Percentiles rank a stretch among this genome's conserved stretches.
phyloP scores from a whole-genome alignment of 2,797 vertebrate species.

The Microtus californicus region DNA sequence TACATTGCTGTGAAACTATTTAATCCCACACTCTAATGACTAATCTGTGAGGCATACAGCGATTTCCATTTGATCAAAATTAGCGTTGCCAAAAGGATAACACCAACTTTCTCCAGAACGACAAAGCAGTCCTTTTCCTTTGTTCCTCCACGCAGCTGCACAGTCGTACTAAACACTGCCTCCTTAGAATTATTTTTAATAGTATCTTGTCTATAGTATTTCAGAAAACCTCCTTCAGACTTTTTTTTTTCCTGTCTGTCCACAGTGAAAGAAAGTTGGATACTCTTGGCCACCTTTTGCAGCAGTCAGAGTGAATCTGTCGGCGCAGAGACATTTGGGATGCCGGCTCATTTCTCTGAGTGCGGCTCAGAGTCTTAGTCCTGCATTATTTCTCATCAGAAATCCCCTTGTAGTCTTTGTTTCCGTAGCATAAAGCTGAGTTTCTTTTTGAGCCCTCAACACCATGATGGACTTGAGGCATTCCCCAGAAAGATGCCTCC shows the following conservation, averaged over 20 bases:
- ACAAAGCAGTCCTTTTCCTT: conserved; percentile 54
- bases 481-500: background rate
- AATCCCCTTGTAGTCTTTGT: background rate
- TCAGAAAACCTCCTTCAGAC: background rate
- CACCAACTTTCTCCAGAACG: conserved; percentile 60
- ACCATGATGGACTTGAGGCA: fast-evolving
- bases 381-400: background rate
- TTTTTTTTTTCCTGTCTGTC: background rate
- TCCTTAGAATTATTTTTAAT: conserved; percentile 1
- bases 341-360: background rate
- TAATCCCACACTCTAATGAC: conserved; percentile 67
- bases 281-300: background rate
- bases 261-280: background rate
- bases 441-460: background rate
- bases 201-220: background rate
- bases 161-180: background rate
- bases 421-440: background rate
- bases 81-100: conserved; percentile 56
- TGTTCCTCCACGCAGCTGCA: conserved; percentile 30
- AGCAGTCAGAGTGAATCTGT: background rate
- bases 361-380: background rate
- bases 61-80: conserved; percentile 80
- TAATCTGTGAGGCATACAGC: conserved; percentile 64
- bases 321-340: fast-evolving
- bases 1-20: conserved; percentile 67